phyloP scores from a whole-genome alignment of 2,888 invertebrate species.

The Lepetodrilus schrolli region DNA sequence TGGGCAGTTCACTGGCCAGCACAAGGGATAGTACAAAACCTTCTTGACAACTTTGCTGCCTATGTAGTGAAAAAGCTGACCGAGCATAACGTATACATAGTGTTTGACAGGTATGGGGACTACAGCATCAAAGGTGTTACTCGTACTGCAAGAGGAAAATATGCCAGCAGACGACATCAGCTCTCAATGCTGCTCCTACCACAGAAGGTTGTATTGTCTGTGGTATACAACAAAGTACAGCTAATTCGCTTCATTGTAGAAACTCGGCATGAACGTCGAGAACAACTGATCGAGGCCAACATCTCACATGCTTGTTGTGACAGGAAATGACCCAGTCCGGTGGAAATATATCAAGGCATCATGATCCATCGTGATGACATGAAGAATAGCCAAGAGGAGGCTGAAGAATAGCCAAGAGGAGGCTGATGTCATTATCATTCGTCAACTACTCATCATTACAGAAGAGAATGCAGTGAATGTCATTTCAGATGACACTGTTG shows the following conservation, averaged over 20 bases:
- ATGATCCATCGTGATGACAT: background rate
- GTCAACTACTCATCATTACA: background rate
- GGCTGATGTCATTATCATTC: too few species aligned
- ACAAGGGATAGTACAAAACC: background rate
- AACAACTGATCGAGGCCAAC: background rate
- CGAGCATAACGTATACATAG: too few species aligned
- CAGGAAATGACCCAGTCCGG: background rate
- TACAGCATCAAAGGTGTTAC: background rate
- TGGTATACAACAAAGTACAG: background rate
- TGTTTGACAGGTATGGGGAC: background rate
- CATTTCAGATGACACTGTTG: background rate
- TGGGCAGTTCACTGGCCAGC: too few species aligned
- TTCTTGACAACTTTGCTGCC: background rate
- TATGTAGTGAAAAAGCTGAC: too few species aligned
- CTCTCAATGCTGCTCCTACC: background rate
- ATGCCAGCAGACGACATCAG: background rate
- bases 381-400: too few species aligned
- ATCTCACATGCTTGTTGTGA: background rate
- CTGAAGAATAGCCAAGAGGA: too few species aligned
- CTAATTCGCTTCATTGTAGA: background rate
- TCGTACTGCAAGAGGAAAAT: too few species aligned
- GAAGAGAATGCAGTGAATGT: background rate
- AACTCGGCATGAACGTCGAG: background rate
- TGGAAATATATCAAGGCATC: background rate
- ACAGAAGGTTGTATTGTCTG: background rate